Evolutionary conservation across 2,113 vertebrate genomes (phyloP).

Genomic region (Chrysochloris asiatica): DNA sequence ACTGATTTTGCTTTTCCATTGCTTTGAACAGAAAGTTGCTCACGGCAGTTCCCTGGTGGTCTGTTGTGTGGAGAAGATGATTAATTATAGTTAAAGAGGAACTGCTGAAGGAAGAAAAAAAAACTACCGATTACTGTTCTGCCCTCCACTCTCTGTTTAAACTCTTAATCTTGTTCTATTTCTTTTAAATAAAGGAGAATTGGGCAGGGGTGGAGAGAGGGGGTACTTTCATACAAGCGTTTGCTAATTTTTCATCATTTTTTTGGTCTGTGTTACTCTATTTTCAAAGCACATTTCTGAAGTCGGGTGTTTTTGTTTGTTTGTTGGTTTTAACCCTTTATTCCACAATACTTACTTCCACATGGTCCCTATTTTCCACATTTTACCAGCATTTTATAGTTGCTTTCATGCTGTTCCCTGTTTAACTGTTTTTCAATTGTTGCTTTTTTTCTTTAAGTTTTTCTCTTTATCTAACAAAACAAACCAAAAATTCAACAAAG

Average conservation of each 20-base stretch:
- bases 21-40: conserved; percentile 43
- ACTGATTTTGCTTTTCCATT: conserved; percentile 49
- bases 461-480: conserved; percentile 59
- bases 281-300: conserved; percentile 59
- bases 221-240: conserved; percentile 25
- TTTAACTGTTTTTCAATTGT: conserved; percentile 8
- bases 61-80: background rate
- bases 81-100: conserved; percentile 42
- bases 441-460: conserved; percentile 38
- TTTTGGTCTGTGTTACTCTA: background rate
- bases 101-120: conserved; percentile 2
- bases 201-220: background rate
- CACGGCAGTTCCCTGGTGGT: background rate
- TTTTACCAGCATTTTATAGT: conserved; percentile 58
- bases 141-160: conserved; percentile 52
- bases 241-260: conserved; percentile 53
- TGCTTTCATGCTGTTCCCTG: conserved; percentile 46
- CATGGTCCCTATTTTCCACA: conserved; percentile 54
- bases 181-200: conserved; percentile 53
- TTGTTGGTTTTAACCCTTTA: background rate
- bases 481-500: conserved; percentile 34
- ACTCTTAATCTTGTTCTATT: conserved; percentile 57
- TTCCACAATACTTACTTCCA: conserved; percentile 39
- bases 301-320: background rate
- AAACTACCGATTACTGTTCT: conserved; percentile 37